phyloP scores from a whole-genome alignment of 2,888 invertebrate species.

The Mechanitis messenoides region DNA sequence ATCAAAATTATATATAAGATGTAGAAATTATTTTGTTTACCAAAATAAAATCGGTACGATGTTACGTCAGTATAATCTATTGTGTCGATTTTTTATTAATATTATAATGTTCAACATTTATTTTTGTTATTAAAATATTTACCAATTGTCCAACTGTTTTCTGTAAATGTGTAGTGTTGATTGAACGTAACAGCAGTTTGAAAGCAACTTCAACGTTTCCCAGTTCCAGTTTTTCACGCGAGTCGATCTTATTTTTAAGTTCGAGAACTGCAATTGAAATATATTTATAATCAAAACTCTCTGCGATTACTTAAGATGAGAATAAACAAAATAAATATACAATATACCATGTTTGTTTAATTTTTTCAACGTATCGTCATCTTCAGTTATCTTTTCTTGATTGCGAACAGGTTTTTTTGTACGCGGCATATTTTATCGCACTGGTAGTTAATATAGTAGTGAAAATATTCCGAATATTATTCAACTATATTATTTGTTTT shows the following conservation, averaged over 20 bases:
- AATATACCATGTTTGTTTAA: conserved; percentile 52
- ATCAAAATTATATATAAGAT: too few relatives aligned
- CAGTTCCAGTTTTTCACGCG: conserved; percentile 45
- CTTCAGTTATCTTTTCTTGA: conserved; percentile 49
- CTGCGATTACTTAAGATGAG: neutral
- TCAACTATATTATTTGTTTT: too few relatives aligned
- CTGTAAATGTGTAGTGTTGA: conserved; percentile 44
- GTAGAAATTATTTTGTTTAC: too few relatives aligned
- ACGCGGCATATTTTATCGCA: conserved; percentile 53
- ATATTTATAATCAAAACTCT: conserved; percentile 5
- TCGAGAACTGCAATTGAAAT: conserved; percentile 46
- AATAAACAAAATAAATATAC: neutral
- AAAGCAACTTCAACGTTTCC: conserved; percentile 56
- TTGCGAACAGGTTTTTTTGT: conserved; percentile 61
- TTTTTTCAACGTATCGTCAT: conserved; percentile 51
- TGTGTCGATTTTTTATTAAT: too few relatives aligned
- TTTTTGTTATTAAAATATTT: conserved; percentile 24
- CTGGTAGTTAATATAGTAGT: too few relatives aligned
- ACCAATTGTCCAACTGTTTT: conserved; percentile 65
- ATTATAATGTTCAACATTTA: too few relatives aligned
- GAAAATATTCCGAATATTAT: too few relatives aligned
- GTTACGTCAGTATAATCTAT: too few relatives aligned
- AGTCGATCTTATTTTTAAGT: conserved; percentile 52
- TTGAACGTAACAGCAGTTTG: conserved; percentile 53
- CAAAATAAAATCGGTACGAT: too few relatives aligned